Evolutionary conservation across 2,113 vertebrate genomes (phyloP).

Genomic region (Loxodonta africana): DNA sequence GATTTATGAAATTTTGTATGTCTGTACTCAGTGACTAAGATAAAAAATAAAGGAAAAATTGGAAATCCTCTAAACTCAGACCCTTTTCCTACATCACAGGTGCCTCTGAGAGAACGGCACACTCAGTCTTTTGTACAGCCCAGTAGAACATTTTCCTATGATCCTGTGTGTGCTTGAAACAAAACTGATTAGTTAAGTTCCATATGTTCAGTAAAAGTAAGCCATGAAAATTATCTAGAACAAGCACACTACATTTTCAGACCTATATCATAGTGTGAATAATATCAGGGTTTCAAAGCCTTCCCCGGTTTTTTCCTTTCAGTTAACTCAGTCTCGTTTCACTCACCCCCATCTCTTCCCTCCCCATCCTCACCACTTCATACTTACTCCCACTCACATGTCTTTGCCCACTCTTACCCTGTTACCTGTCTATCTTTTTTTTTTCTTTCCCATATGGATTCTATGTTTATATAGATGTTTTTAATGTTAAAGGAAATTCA

Average conservation of each 20-base stretch:
- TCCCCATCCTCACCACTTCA: neutral
- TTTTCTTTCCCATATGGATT: neutral
- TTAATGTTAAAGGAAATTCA: neutral
- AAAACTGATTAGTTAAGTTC: neutral
- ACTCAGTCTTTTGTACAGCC: neutral
- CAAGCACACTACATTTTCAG: neutral
- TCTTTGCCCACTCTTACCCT: neutral
- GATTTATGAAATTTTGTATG: neutral
- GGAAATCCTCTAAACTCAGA: neutral
- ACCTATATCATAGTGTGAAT: neutral
- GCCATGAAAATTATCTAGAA: neutral
- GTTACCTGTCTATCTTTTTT: neutral
- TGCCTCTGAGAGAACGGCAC: neutral
- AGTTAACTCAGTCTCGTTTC: neutral
- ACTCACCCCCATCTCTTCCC: neutral
- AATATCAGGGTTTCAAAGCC: neutral
- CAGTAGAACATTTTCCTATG: neutral
- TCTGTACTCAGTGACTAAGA: neutral
- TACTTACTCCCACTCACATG: neutral
- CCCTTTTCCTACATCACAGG: neutral
- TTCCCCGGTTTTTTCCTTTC: neutral
- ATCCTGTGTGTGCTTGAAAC: neutral
- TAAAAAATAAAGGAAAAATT: neutral
- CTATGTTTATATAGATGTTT: neutral
- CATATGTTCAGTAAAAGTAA: neutral